Evolutionary conservation across 1,140 invertebrate genomes (phyloP).

Genomic region (Ostrea denselamellosa): DNA sequence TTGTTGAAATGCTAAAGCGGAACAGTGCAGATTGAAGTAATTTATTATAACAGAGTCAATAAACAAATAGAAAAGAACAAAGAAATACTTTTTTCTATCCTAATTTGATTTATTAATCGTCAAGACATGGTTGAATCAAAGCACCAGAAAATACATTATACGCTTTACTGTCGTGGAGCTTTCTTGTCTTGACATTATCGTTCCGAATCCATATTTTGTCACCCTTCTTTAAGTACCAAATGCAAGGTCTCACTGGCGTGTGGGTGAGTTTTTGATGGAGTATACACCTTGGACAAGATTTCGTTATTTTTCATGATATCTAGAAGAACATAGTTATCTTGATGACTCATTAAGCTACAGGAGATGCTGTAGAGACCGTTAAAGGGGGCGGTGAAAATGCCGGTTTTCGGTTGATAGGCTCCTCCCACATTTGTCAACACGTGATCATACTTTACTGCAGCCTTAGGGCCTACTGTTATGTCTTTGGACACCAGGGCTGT

Average conservation of each 20-base stretch:
- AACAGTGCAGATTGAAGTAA: no score
- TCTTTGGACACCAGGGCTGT: neutral
- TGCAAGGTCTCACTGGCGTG: neutral
- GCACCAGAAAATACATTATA: constrained; percentile 2
- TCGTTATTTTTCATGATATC: neutral
- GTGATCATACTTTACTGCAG: neutral
- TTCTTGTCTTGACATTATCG: no score
- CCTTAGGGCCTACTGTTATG: neutral
- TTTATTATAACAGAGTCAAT: no score
- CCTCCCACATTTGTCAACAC: neutral
- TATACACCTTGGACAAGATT: neutral
- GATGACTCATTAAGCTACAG: neutral
- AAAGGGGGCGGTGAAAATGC: neutral
- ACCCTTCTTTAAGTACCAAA: neutral
- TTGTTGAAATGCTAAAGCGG: no score
- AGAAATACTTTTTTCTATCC: no score
- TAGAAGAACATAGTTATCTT: neutral
- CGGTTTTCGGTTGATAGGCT: neutral
- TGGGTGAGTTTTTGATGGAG: neutral
- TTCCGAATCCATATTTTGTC: neutral
- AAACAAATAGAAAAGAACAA: no score
- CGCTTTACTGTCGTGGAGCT: neutral
- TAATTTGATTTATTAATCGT: no score
- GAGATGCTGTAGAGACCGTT: neutral
- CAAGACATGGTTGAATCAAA: neutral